Percentiles rank a stretch among this genome's conserved stretches.
Conservation (phyloP, 2,113 vertebrate species). For the Vombatus ursinus region DNA sequence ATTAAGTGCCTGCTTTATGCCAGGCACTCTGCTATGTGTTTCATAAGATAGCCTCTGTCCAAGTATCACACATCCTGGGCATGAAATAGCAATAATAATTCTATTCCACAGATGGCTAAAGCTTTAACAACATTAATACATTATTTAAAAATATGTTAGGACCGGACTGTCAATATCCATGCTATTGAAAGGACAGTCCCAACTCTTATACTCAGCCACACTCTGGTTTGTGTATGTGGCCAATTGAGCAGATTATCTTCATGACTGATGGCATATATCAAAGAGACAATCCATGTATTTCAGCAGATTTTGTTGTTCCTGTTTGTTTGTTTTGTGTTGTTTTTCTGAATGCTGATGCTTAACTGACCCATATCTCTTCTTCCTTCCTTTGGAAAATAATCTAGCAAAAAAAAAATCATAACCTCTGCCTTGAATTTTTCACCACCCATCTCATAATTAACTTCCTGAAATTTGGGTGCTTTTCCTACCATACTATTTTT, state of each 20-base stretch:
- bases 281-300: background rate
- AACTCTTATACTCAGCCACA: background rate
- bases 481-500: background rate
- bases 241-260: background rate
- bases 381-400: background rate
- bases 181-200: background rate
- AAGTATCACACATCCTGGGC: background rate
- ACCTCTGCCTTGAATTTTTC: background rate
- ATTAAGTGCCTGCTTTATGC: background rate
- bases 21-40: too few relatives aligned
- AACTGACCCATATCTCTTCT: background rate
- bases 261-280: background rate
- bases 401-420: background rate
- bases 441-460: background rate
- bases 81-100: background rate
- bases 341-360: too few relatives aligned
- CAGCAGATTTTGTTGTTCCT: background rate
- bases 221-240: background rate
- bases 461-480: background rate
- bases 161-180: background rate
- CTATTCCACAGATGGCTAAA: background rate
- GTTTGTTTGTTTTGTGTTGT: too few relatives aligned
- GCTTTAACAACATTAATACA: background rate
- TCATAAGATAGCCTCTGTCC: background rate
- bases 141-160: too few relatives aligned